phyloP scores from a whole-genome alignment of 2,797 vertebrate genomes.

The Poeciliopsis paucimaculata region DNA sequence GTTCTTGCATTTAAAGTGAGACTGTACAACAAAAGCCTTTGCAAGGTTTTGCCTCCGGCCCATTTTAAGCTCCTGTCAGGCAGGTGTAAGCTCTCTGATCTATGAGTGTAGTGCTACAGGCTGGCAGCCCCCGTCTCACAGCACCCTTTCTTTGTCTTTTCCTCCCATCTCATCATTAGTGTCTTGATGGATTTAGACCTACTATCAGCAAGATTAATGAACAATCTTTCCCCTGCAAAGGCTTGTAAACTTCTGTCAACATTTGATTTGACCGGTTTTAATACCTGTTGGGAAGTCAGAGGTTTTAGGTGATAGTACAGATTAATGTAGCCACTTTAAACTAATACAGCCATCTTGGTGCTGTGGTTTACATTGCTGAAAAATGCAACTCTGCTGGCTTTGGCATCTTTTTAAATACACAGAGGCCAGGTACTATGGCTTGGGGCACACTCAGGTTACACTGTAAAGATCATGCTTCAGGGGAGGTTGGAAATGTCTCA shows the following conservation, averaged over 20 bases:
- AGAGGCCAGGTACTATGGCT: background rate
- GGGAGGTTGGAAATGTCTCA: background rate
- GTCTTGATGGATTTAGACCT: conserved; percentile 19
- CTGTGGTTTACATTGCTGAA: background rate
- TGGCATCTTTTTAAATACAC: background rate
- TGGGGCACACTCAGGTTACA: background rate
- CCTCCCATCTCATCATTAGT: conserved; percentile 10
- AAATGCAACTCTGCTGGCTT: background rate
- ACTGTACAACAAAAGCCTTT: conserved; percentile 30
- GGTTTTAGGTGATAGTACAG: conserved; percentile 4
- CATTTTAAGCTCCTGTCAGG: conserved; percentile 43
- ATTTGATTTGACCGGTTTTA: conserved; percentile 7
- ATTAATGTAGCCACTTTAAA: background rate
- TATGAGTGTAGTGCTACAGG: conserved; percentile 30
- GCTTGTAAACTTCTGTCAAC: background rate
- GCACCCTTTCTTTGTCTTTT: conserved; percentile 1
- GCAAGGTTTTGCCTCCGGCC: conserved; percentile 45
- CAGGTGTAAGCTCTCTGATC: conserved; percentile 56
- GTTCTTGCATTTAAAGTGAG: conserved; percentile 16
- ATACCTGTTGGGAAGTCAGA: conserved; percentile 14
- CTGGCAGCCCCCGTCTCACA: conserved; percentile 30
- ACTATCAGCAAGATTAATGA: conserved; percentile 10
- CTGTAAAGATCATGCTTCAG: background rate
- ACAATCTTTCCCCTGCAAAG: background rate
- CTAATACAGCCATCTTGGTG: background rate